Conservation (phyloP, 2,113 vertebrate genomes). For the Pongo pygmaeus region DNA sequence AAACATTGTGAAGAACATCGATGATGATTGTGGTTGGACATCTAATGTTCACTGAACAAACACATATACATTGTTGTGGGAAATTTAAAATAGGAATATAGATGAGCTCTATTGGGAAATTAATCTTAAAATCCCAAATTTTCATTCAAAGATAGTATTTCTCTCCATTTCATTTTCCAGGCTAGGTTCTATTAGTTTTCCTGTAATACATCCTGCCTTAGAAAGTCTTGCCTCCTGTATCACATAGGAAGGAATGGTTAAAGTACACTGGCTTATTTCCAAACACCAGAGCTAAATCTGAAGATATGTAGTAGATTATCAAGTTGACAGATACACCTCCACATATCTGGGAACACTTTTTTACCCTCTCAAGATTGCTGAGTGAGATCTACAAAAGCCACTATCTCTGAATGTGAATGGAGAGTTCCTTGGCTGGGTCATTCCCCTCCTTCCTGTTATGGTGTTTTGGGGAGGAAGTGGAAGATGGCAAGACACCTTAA, state of each 20-base stretch:
- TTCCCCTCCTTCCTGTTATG: background rate
- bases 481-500: background rate
- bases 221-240: background rate
- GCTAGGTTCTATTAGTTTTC: background rate
- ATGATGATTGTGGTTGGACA: background rate
- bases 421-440: background rate
- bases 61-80: background rate
- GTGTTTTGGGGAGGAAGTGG: background rate
- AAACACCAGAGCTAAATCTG: background rate
- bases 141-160: background rate
- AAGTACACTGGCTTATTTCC: background rate
- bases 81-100: constrained; percentile 29
- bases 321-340: background rate
- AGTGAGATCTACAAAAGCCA: background rate
- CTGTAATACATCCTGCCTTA: background rate
- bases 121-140: background rate
- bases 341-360: background rate
- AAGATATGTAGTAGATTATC: background rate
- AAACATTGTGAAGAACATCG: background rate
- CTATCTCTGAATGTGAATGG: background rate
- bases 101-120: background rate
- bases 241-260: background rate
- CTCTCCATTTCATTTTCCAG: background rate
- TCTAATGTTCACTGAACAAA: background rate
- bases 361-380: background rate